Evolutionary conservation across 2,888 invertebrate genomes (phyloP), one percentile per base, ranked within the genome.

Genomic region (Unio delphinus): DNA sequence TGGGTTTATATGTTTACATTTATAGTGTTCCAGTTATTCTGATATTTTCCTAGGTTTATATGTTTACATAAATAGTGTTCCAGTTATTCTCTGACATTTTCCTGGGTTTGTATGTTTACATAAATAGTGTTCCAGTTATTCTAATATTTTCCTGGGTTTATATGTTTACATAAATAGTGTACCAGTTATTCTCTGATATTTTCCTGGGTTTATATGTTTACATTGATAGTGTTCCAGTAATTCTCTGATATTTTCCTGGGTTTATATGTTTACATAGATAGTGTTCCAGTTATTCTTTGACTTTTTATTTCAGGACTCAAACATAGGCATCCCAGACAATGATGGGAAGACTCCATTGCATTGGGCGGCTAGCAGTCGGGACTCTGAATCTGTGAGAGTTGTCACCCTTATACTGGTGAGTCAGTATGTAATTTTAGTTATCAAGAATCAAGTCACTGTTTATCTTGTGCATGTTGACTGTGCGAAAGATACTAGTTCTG

Each of bases 291-390:
- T 61, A 1, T 3, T 28, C 11, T n/a, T 20, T 61, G 26, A 45
- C 11, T 20, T 64, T 26, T n/a, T 64, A 58, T 70, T 81, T 7
- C 76, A 89, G 86, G 89, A 87, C 70, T 89, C 90, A 6, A 90
- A 90, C 71, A 89, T 89, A 64, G 89, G 89, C 34, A 90, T 90
- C 62, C 90, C 90, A 23, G 90, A 90, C 75, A 84, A 86, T 26
- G 89, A 89, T 64, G 90, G 90, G 3, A 90, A 90, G 75, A 90
- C 90, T 1, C 90, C 90, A 0, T 81, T 90, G 11, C 90, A 90
- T 75, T 90, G 89, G 88, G 90, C 90, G 15, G 90, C 90, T 30
- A 88, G 85, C 65, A 87, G 86, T 70, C 69, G 82, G 34, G 87
- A 87, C 61, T 74, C 81, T 6, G 81, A 86, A 58, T 88, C 90